Conservation (phyloP, 2,113 vertebrate species). For the Aldabrachelys gigantea region DNA sequence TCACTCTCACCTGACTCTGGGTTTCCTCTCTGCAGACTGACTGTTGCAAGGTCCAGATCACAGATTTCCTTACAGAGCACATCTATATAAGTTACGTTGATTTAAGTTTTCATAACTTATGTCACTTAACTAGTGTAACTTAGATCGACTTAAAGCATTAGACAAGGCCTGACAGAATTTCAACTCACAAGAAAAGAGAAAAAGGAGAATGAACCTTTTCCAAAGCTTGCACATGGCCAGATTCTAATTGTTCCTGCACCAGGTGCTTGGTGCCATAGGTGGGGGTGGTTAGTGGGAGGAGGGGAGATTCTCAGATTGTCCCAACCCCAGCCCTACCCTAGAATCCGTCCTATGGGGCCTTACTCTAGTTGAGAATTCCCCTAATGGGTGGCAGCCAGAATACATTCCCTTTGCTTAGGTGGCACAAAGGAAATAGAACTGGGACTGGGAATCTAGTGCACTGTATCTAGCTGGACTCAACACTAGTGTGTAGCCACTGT, state of each 20-base stretch:
- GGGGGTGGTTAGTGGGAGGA: background rate
- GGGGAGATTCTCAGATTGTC: fast-evolving
- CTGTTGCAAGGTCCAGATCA: too few species aligned
- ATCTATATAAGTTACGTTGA: too few species aligned
- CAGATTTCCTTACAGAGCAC: too few species aligned
- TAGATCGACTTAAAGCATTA: too few species aligned
- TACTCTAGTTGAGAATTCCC: background rate
- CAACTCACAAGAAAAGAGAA: background rate
- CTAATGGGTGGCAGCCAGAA: background rate
- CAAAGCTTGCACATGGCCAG: background rate
- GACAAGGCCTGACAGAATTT: background rate
- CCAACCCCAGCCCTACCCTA: background rate
- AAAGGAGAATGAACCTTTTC: background rate
- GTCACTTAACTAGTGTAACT: too few species aligned
- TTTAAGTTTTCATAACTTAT: too few species aligned
- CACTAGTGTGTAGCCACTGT: background rate
- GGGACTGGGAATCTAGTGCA: background rate
- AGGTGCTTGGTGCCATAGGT: background rate
- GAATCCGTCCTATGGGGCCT: fast-evolving
- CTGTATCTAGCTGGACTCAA: background rate
- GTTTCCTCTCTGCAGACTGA: too few species aligned
- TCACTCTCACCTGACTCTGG: too few species aligned
- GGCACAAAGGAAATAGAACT: background rate
- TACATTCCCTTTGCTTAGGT: background rate
- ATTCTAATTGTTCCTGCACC: background rate